A percentile compares a stretch with the other conserved stretches of the same genome.
Evolutionary conservation across 2,888 invertebrate genomes (phyloP).

Genomic region (Microctonus aethiopoides): DNA sequence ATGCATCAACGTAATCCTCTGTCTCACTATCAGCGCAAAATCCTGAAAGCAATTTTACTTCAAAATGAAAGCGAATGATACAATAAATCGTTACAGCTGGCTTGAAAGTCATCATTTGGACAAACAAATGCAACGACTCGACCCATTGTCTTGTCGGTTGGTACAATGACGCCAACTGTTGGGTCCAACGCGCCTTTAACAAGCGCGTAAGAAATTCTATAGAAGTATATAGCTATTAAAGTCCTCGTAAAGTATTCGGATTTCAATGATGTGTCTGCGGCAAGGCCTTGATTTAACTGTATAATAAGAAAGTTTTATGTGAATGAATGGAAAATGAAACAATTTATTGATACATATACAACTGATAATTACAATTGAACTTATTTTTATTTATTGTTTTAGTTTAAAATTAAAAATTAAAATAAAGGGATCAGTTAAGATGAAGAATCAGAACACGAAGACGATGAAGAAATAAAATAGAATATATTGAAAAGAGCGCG

Average conservation of each 20-base stretch:
- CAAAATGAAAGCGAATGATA: slow-evolving; percentile 30
- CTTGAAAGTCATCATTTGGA: slow-evolving; percentile 35
- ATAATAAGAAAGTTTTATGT: slow-evolving; percentile 29
- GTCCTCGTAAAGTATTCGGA: slow-evolving; percentile 43
- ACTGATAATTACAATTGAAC: background rate
- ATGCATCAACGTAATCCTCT: slow-evolving; percentile 47
- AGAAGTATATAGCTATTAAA: slow-evolving; percentile 43
- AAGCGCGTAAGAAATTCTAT: slow-evolving; percentile 39
- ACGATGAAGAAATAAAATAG: slow-evolving; percentile 12
- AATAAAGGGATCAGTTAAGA: background rate
- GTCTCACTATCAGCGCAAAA: slow-evolving; percentile 43
- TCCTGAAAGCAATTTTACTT: slow-evolving; percentile 28
- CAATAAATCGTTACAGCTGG: slow-evolving; percentile 33
- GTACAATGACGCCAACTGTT: slow-evolving; percentile 44
- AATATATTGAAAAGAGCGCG: slow-evolving; percentile 8
- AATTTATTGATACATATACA: background rate
- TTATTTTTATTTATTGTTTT: background rate
- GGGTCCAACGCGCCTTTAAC: slow-evolving; percentile 45
- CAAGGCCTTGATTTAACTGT: slow-evolving; percentile 17
- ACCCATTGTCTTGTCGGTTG: slow-evolving; percentile 46
- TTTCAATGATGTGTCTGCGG: slow-evolving; percentile 25
- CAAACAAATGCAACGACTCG: slow-evolving; percentile 35
- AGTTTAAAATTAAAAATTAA: background rate
- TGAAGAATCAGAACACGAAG: background rate
- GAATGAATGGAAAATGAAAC: slow-evolving; percentile 22